Evolutionary conservation across 1,140 invertebrate genomes (phyloP), one percentile per base, ranked within the genome.

Genomic region (Xylocopa sonorina): DNA sequence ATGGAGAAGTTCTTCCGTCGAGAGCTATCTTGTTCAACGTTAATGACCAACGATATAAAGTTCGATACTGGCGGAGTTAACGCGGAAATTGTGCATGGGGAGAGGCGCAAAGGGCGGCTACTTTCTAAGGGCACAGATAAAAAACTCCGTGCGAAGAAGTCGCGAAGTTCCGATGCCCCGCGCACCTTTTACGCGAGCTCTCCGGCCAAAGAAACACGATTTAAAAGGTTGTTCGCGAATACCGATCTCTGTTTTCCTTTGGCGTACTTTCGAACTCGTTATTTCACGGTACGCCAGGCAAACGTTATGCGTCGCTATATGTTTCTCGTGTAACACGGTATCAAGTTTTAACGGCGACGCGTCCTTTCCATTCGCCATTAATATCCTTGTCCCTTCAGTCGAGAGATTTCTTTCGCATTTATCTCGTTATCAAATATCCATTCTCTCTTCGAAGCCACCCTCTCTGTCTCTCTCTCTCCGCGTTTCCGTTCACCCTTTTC

Each of bases 41-140:
- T 83, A 83, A 81, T 83, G 16, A 18, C 16, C 24, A 57, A 85
- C 66, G 50, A 74, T 79, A 79, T 79, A 87, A 80, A 87, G 58
- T 87, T 73, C 32, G n/a, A 72, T 29, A 74, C 71, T 55, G 71
- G 64, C 67, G 67, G 29, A 83, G 75, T 83, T 64, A 77, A 67
- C 32, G 57, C 55, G 38, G 24, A 71, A 32, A 53, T 50, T 38
- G 74, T 67, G 69, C 72, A 64, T 86, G 34, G 58, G 55, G 51
- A n/a, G n/a, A n/a, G 51, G 5, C 75, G 48, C 27, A 83, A 86
- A 84, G 41, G 12, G 50, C 10, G n/a, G 9, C 24, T 46, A 34
- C 46, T 51, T 18, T 32, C 27, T 14, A 34, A 18, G 29, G 24
- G 66, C 50, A 21, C 41, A 51, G 38, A 62, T 60, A 74, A 53